phyloP scores from a whole-genome alignment of 2,888 invertebrate genomes.

The Drosophila affinis region DNA sequence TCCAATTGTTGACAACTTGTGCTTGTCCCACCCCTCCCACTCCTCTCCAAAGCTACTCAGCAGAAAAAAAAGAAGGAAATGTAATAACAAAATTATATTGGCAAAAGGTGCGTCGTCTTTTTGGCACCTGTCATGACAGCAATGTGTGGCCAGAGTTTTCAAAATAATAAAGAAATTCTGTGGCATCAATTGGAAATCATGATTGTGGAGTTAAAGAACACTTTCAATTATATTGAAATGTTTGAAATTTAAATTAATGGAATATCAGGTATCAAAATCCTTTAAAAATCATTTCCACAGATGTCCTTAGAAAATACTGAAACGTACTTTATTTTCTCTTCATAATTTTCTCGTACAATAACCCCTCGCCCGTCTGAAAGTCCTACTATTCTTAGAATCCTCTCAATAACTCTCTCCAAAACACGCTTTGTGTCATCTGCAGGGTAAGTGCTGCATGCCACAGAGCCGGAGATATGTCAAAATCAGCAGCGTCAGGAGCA shows the following conservation, averaged over 20 bases:
- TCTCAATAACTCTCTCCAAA: constrained; percentile 66
- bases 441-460: constrained; percentile 23
- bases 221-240: neutral
- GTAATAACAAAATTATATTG: constrained; percentile 65
- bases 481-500: constrained; percentile 35
- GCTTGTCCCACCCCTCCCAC: constrained; percentile 15
- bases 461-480: constrained; percentile 34
- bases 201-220: neutral
- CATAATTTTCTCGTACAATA: neutral
- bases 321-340: neutral
- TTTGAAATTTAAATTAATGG: neutral
- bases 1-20: constrained; percentile 69
- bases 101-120: constrained; percentile 44
- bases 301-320: neutral
- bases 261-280: neutral
- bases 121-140: constrained; percentile 47
- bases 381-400: constrained; percentile 38
- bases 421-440: constrained; percentile 36
- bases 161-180: neutral
- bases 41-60: neutral
- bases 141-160: neutral
- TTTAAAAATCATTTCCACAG: neutral
- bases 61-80: constrained; percentile 31
- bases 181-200: neutral
- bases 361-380: constrained; percentile 1